Percentiles rank a stretch among this genome's conserved stretches.
These are phyloP conservation scores for Melanotaenia boesemani DNA, from an alignment of 2,797 vertebrate species.

Conservation along the genomic window DNA sequence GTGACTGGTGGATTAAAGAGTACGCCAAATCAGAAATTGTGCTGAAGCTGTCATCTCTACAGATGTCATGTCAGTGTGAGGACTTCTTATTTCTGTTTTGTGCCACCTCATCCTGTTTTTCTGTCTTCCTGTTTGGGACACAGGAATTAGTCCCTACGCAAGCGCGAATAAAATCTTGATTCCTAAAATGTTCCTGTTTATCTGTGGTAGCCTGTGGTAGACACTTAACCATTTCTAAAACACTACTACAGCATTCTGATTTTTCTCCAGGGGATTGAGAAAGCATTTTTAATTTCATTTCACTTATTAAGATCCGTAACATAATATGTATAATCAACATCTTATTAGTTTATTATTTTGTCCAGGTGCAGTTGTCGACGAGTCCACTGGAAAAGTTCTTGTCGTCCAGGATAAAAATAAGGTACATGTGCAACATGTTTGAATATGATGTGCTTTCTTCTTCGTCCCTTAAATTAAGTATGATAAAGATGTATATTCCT, in stretches of 20 bases:
- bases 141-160: no score
- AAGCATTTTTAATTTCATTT: background rate
- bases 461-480: background rate
- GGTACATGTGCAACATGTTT: slow-evolving; percentile 71
- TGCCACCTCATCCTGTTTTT: no score
- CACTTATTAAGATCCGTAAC: background rate
- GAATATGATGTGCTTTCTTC: background rate
- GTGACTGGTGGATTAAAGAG: no score
- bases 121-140: no score
- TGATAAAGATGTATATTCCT: background rate
- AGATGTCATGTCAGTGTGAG: background rate
- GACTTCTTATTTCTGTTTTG: no score
- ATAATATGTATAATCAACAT: background rate
- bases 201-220: background rate
- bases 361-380: slow-evolving; percentile 92
- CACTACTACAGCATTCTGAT: no score
- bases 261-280: no score
- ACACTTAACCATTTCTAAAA: no score
- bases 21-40: no score
- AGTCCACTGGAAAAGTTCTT: slow-evolving; percentile 89
- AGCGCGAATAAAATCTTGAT: background rate
- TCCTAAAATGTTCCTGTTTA: background rate
- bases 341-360: background rate
- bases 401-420: slow-evolving; percentile 95
- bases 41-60: background rate